A percentile compares a stretch with the other conserved stretches of the same genome.
phyloP scores from a whole-genome alignment of 2,113 vertebrate genomes.

The Etheostoma spectabile region DNA sequence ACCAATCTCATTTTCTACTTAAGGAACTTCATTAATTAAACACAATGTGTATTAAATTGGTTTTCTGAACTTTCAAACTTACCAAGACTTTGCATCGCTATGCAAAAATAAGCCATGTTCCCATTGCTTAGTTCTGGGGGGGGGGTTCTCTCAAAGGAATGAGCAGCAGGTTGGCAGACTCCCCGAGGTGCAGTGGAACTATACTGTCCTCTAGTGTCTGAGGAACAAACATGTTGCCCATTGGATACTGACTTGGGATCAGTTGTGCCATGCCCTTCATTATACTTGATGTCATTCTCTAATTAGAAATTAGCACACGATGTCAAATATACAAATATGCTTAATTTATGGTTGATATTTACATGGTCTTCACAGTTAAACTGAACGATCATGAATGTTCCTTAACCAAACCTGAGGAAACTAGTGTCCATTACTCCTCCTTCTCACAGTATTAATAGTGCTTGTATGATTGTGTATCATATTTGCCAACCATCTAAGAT shows the following conservation, averaged over 20 bases:
- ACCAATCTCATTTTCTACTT: slow-evolving; percentile 56
- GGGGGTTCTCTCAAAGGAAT: too few species aligned
- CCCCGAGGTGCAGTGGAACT: slow-evolving; percentile 7
- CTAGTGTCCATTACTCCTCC: neutral
- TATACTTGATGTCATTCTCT: neutral
- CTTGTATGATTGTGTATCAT: neutral
- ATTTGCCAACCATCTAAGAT: neutral
- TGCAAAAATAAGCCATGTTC: neutral
- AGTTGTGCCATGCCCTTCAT: neutral
- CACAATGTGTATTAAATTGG: slow-evolving; percentile 38
- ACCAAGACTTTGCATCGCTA: slow-evolving; percentile 10
- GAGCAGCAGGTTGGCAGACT: slow-evolving; percentile 14
- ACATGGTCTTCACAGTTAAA: neutral
- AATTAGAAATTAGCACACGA: neutral
- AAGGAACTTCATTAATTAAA: slow-evolving; percentile 48
- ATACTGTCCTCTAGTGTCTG: slow-evolving; percentile 68
- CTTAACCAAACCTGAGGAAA: neutral
- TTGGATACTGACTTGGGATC: slow-evolving; percentile 3
- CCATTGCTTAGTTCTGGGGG: neutral
- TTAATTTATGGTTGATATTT: neutral
- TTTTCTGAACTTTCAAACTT: slow-evolving; percentile 38
- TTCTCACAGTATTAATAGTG: neutral
- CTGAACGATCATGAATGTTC: neutral
- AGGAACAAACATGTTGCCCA: neutral
- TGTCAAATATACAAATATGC: neutral